phyloP scores from a whole-genome alignment of 2,113 vertebrate species.

The Saguinus midas region DNA sequence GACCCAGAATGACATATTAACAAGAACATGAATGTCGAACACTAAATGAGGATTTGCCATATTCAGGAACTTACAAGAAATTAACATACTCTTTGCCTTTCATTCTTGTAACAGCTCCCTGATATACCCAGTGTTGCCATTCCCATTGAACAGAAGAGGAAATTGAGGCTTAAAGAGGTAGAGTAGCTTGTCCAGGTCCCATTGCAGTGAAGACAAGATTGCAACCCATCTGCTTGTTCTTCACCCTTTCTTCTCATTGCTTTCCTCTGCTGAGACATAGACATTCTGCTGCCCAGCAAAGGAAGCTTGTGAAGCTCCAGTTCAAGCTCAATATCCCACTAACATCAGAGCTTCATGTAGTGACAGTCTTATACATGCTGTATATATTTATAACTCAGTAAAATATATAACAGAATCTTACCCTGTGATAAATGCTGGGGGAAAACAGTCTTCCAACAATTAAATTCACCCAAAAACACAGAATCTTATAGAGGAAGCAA shows the following conservation, averaged over 20 bases:
- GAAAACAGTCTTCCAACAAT: background rate
- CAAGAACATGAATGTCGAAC: background rate
- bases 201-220: background rate
- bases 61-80: no score
- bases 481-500: background rate
- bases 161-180: background rate
- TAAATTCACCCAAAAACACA: background rate
- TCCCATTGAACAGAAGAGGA: background rate
- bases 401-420: background rate
- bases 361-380: background rate
- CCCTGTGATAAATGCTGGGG: background rate
- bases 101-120: background rate
- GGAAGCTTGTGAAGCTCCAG: background rate
- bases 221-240: background rate
- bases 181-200: background rate
- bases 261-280: background rate
- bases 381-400: background rate
- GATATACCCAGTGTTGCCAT: no score
- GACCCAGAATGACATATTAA: background rate
- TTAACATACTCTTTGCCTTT: background rate
- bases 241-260: background rate
- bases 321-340: background rate
- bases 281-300: rapidly evolving
- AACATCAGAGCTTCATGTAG: background rate
- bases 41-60: rapidly evolving